Base-by-base conservation (phyloP, 2,113 vertebrate species). In the Riparia riparia region DNA sequence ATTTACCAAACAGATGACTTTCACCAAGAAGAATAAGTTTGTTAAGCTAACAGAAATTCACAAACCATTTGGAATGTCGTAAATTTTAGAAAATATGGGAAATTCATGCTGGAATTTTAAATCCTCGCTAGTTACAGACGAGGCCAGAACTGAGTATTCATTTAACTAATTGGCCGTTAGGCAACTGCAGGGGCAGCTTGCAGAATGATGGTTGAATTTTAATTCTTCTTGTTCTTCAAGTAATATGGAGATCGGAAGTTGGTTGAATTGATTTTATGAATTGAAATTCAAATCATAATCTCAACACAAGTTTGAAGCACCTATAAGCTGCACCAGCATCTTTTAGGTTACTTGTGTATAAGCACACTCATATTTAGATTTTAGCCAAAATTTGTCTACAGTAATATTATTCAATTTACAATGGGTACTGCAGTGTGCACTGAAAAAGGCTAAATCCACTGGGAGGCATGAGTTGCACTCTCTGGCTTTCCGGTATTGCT, bases 1-100 rank as follows among this genome's bases (percentile, higher is more conserved):
- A 90, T 95, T 95, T 94, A 83, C 64, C 56, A 95, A 93, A 87
- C 17, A 72, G 63, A 90, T 82, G 41, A 69, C 32, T 37, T 76
- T 82, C 49, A 83, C 74, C 41, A 86, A 58, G 84, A 82, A 88
- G 47, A 88, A 57, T 53, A 63, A 86, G 5, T 19, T 77, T 76
- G 50, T 86, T 51, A 83, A 90, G 14, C 31, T 39, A 34, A 29
- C n/a, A 24, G 76, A 93, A 90, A 86, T 70, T 63, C 39, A 49
- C 12, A 64, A 86, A 84, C 26, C 10, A 45, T 34, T 87, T 69
- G 61, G 45, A 91, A 76, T 49, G 22, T 44, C 42, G 17, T 12
- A 81, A 74, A 69, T 39, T 78, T 39, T 69, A 32, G 58, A 72
- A 95, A 77, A 73, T 50, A 18, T 42, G 42, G 39, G 74, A 91